phyloP scores from a whole-genome alignment of 1,140 invertebrate species.

The Brachionus manjavacas region DNA sequence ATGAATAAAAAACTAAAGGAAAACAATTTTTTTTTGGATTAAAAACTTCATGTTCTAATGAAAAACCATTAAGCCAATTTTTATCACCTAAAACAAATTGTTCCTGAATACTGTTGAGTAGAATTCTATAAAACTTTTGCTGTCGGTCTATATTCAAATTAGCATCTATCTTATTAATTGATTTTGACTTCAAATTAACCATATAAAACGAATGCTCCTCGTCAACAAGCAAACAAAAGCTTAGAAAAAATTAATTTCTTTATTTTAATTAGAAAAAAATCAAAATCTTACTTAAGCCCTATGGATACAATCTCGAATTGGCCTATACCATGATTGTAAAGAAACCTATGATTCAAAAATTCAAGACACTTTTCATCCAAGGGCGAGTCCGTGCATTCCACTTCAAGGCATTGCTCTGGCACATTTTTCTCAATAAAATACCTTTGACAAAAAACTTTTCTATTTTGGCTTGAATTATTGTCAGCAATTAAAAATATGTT shows the following conservation, averaged over 20 bases:
- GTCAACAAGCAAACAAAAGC: background rate
- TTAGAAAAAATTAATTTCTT: background rate
- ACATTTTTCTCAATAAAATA: background rate
- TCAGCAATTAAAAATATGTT: background rate
- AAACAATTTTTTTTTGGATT: background rate
- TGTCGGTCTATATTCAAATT: background rate
- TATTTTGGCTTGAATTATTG: background rate
- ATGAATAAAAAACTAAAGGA: background rate
- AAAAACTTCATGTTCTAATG: background rate
- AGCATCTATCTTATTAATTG: background rate
- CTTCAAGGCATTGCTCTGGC: background rate
- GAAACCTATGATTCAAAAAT: background rate
- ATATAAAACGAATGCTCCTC: background rate
- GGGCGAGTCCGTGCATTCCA: background rate
- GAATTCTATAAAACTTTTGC: background rate
- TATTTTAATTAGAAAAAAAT: background rate
- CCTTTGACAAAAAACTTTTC: background rate
- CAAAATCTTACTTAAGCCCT: background rate
- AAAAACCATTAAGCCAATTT: constrained; percentile 1
- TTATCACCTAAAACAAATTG: background rate
- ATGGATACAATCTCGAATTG: background rate
- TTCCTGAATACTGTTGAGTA: background rate
- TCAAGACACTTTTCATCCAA: background rate
- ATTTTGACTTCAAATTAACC: background rate
- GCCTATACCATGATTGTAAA: background rate